phyloP scores from a whole-genome alignment of 2,113 vertebrate genomes.

The Excalfactoria chinensis region DNA sequence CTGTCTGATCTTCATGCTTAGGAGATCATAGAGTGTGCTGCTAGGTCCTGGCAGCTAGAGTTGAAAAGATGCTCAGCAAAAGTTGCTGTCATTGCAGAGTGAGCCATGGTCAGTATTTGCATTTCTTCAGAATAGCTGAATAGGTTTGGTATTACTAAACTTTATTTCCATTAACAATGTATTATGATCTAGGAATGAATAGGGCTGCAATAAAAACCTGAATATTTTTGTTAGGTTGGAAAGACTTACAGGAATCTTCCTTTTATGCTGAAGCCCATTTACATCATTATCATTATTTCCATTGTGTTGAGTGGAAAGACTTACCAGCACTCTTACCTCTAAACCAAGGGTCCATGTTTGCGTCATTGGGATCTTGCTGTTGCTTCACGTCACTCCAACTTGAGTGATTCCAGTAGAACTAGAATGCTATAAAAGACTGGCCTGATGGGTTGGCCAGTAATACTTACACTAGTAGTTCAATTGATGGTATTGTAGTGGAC shows the following conservation, averaged over 20 bases:
- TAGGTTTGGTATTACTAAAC: not conserved
- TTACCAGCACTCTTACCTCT: not conserved
- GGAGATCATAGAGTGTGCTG: not conserved
- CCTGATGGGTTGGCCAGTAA: not conserved
- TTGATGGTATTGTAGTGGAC: not conserved
- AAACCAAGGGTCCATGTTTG: not conserved
- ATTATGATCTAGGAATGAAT: not conserved
- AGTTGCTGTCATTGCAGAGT: not conserved
- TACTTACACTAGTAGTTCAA: not conserved
- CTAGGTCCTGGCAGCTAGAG: not conserved
- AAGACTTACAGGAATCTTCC: not conserved
- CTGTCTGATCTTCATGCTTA: not conserved
- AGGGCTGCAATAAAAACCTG: not conserved
- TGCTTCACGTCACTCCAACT: not conserved
- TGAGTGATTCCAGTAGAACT: not conserved
- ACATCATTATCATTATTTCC: not conserved
- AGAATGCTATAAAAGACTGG: not conserved
- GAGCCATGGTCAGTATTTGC: not conserved
- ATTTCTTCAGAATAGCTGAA: not conserved
- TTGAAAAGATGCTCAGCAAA: not conserved
- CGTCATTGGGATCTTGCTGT: not conserved
- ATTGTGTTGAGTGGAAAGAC: not conserved
- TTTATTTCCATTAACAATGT: not conserved
- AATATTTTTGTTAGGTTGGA: not conserved
- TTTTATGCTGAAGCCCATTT: not conserved